A percentile compares a stretch with the other conserved stretches of the same genome.
These are phyloP conservation scores for Brachyptera putata DNA, from an alignment of 2,888 invertebrate species.

Conservation along the genomic window DNA sequence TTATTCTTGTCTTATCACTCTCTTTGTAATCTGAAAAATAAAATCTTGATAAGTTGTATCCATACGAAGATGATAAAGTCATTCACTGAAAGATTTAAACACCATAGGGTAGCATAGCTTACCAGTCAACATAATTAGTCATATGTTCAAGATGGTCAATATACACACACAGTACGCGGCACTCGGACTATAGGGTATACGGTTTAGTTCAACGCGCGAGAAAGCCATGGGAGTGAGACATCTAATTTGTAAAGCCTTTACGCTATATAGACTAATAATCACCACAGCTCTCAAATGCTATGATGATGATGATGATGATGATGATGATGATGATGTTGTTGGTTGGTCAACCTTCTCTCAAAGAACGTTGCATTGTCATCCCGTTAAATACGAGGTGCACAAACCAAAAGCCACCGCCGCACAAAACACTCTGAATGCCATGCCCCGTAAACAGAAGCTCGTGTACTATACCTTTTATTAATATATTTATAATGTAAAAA, in stretches of 20 bases:
- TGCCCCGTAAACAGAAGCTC: slow-evolving; percentile 8
- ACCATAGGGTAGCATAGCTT: too few relatives aligned
- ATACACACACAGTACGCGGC: too few relatives aligned
- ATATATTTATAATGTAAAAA: slow-evolving; percentile 16
- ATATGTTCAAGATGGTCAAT: neutral
- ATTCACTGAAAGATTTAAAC: too few relatives aligned
- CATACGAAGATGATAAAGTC: too few relatives aligned
- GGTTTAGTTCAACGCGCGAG: too few relatives aligned
- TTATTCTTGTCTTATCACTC: too few relatives aligned
- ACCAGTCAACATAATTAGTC: slow-evolving; percentile 14
- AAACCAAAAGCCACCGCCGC: slow-evolving; percentile 3
- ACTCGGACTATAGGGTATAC: too few relatives aligned
- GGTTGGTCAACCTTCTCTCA: slow-evolving; percentile 1
- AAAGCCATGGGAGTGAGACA: neutral
- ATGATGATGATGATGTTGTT: slow-evolving; percentile 5
- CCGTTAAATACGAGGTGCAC: slow-evolving; percentile 16
- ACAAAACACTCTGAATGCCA: slow-evolving; percentile 8
- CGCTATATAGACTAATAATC: neutral
- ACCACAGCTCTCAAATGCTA: neutral
- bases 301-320: slow-evolving; percentile 8
- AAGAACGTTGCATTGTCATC: slow-evolving; percentile 18
- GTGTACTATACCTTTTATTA: slow-evolving; percentile 11
- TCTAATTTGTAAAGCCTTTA: slow-evolving; percentile 14
- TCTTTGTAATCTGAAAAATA: too few relatives aligned
- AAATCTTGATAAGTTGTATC: too few relatives aligned